Evolutionary conservation across 1,140 invertebrate genomes (phyloP), one percentile per base, ranked within the genome.

Genomic region (Platorchestia sp.): DNA sequence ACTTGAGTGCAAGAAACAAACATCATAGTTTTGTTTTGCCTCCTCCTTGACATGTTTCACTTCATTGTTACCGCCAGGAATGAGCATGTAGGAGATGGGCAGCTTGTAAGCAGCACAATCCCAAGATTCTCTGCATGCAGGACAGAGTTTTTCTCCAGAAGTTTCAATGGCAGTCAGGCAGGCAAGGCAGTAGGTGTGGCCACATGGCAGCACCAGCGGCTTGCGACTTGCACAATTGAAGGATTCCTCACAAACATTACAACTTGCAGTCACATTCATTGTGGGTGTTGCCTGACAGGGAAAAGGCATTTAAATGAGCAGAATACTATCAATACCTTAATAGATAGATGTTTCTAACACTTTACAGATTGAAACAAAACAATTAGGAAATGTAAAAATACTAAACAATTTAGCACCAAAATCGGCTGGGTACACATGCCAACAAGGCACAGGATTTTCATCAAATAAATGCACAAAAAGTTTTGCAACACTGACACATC

Each of bases 141-240:
- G 91, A 36, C 91, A 93, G 36, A 45, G 45, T n/a, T 93, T 93
- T 0, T 93, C 36, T 0, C 45, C 91, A 44, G 45, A 45, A 40
- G 45, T 47, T 45, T 93, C 43, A 44, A 47, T 47, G 45, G 43
- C 19, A 45, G 36, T 45, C 36, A 93, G 43, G 45, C 91, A 93
- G 44, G 91, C 43, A 5, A 93, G 45, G 91, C 91, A 93, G 45
- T 93, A 93, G 19, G 91, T 93, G 45, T 93, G 91, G 27, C 91
- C 45, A 47, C 91, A 93, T 44, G 43, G 91, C 91, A 93, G 36
- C 43, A 93, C 45, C 36, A 93, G 91, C 7, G 91, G 91, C 91
- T 93, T 93, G 43, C 40, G 91, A 47, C 19, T 47, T 40, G 19
- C 45, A 93, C 91, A 44, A 47, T 93, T 47, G 91, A 93, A 93